phyloP scores from a whole-genome alignment of 2,113 vertebrate species.

The Trachemys scripta region DNA sequence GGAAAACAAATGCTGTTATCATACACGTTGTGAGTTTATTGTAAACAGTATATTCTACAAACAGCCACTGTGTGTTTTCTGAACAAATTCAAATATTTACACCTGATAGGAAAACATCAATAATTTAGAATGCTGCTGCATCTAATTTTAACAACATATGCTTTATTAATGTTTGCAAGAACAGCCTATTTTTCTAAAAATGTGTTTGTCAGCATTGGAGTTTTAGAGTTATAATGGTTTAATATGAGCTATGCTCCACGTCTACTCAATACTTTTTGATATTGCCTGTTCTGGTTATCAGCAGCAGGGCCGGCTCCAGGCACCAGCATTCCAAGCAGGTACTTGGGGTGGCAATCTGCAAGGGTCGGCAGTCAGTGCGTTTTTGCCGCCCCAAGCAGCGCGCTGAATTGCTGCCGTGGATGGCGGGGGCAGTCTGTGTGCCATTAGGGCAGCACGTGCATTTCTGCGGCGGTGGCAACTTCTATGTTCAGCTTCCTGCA shows the following conservation, averaged over 20 bases:
- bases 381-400: too few species aligned
- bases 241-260: slow-evolving; percentile 16
- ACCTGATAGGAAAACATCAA: background rate
- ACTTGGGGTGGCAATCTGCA: too few species aligned
- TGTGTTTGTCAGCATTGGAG: slow-evolving; percentile 36
- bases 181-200: slow-evolving; percentile 15
- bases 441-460: too few species aligned
- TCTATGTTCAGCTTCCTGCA: too few species aligned
- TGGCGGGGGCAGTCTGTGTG: too few species aligned
- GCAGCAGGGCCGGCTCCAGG: background rate
- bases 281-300: slow-evolving; percentile 53
- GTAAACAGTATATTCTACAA: slow-evolving; percentile 45
- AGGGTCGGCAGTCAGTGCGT: too few species aligned
- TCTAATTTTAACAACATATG: background rate
- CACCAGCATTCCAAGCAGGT: too few species aligned
- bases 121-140: background rate
- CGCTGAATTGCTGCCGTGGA: too few species aligned
- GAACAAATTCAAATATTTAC: slow-evolving; percentile 15
- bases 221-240: slow-evolving; percentile 33
- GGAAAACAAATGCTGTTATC: slow-evolving; percentile 52
- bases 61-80: slow-evolving; percentile 3
- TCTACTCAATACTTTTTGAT: slow-evolving; percentile 15
- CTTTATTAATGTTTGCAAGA: slow-evolving; percentile 44
- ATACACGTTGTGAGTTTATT: slow-evolving; percentile 25
- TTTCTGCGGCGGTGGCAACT: too few species aligned